Evolutionary conservation across 2,113 vertebrate genomes (phyloP).

Genomic region (Hippocampus zosterae): DNA sequence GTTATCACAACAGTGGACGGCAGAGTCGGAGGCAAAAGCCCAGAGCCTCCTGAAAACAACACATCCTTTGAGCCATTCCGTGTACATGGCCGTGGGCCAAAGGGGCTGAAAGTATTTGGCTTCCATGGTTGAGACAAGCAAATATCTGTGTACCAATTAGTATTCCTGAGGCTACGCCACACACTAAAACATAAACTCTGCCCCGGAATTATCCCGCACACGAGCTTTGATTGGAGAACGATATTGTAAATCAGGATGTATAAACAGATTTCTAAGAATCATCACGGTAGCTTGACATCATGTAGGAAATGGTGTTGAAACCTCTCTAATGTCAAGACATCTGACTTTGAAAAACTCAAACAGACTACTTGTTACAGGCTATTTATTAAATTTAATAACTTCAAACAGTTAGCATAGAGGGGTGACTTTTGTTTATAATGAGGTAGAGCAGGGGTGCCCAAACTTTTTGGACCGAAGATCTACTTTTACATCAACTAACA

Average conservation of each 20-base stretch:
- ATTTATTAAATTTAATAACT: no score
- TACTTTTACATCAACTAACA: no score
- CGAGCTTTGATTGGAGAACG: conserved; percentile 55
- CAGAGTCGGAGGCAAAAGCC: conserved; percentile 30
- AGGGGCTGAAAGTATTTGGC: conserved; percentile 49
- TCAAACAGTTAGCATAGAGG: no score
- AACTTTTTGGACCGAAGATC: no score
- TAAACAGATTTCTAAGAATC: conserved; percentile 25
- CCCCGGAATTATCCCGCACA: conserved; percentile 64
- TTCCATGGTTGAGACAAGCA: conserved; percentile 51
- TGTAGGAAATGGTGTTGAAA: conserved; percentile 2
- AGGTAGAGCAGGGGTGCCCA: no score
- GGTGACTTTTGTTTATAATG: no score
- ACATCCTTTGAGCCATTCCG: conserved; percentile 46
- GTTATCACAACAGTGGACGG: conserved; percentile 38
- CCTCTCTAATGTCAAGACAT: conserved; percentile 21
- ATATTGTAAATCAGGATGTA: conserved; percentile 71
- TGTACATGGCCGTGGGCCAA: conserved; percentile 41
- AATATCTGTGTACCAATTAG: conserved; percentile 66
- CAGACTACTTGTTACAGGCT: not conserved
- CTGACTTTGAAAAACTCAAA: conserved; percentile 35
- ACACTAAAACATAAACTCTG: conserved; percentile 63
- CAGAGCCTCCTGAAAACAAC: conserved; percentile 47
- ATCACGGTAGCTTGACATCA: not conserved
- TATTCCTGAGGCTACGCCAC: conserved; percentile 59